These are phyloP conservation scores for Drosophila formosana DNA, from an alignment of 2,888 invertebrate species.

Conservation along the genomic window DNA sequence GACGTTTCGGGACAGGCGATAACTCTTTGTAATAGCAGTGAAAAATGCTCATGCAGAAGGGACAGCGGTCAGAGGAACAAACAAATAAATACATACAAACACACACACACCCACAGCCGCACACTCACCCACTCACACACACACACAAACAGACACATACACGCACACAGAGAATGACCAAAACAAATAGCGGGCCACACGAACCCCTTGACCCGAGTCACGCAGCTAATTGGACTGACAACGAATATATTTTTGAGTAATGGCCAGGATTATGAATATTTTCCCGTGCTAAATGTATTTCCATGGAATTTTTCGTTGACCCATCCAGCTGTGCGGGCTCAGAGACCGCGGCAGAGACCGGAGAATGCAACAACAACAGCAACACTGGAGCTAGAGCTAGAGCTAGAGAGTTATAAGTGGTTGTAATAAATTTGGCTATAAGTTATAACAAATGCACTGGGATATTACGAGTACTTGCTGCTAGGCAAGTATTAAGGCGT, in stretches of 20 bases:
- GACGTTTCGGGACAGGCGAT: conserved; percentile 61
- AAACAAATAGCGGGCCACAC: conserved; percentile 73
- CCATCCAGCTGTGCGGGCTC: conserved; percentile 31
- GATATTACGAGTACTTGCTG: conserved; percentile 32
- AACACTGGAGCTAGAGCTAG: background rate
- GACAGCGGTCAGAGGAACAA: conserved; percentile 47
- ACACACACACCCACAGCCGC: conserved; percentile 3
- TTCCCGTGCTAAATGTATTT: conserved; percentile 57
- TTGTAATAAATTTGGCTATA: conserved; percentile 52
- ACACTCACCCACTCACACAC: conserved; percentile 2
- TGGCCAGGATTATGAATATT: conserved; percentile 74
- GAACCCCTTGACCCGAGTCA: conserved; percentile 78
- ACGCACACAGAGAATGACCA: conserved; percentile 51
- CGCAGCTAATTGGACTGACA: conserved; percentile 81
- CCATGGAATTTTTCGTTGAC: conserved; percentile 43
- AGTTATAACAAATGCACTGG: conserved; percentile 60
- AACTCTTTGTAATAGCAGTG: conserved; percentile 77
- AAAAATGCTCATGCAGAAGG: conserved; percentile 60
- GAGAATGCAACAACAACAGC: conserved; percentile 36
- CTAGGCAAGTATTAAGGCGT: conserved; percentile 47
- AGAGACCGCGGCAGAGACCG: conserved; percentile 3
- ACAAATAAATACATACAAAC: conserved; percentile 40
- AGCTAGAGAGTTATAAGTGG: conserved; percentile 41
- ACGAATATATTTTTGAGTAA: conserved; percentile 77
- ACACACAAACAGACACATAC: conserved; percentile 8